Percentiles rank a stretch among this genome's conserved stretches.
Evolutionary conservation across 2,888 invertebrate genomes (phyloP).

Genomic region (Muschampia staudingeri): DNA sequence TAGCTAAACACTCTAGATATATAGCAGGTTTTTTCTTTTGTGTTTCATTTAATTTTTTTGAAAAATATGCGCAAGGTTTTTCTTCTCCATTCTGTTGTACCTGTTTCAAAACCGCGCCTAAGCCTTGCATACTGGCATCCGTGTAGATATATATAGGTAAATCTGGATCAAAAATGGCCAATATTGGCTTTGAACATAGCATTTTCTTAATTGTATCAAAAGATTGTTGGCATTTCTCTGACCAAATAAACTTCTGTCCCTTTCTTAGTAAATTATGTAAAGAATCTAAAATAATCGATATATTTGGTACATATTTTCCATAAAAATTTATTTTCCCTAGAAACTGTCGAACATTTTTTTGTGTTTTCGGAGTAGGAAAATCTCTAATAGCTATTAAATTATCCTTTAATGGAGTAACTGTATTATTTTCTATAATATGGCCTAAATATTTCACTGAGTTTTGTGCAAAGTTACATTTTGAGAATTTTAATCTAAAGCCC

Average conservation of each 20-base stretch:
- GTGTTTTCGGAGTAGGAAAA: background rate
- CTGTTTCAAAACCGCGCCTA: background rate
- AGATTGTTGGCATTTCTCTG: background rate
- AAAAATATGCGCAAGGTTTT: background rate
- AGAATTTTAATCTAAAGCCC: conserved; percentile 67
- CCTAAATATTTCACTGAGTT: conserved; percentile 65
- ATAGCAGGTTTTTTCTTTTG: conserved; percentile 1
- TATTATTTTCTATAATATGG: conserved; percentile 67
- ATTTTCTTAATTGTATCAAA: background rate
- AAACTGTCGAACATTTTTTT: conserved; percentile 19
- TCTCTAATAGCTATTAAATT: conserved; percentile 7
- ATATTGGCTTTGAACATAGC: background rate
- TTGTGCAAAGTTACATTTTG: conserved; percentile 66
- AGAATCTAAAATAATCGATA: background rate
- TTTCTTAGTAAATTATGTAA: background rate
- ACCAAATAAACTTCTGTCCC: background rate
- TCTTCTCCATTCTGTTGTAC: background rate
- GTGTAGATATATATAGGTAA: background rate
- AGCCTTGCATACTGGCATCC: background rate
- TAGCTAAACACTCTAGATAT: background rate
- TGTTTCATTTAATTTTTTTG: background rate
- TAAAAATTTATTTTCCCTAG: conserved; percentile 15
- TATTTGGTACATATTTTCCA: background rate
- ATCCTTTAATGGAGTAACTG: conserved; percentile 22
- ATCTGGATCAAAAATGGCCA: background rate